Evolutionary conservation across 1,140 invertebrate genomes (phyloP), one percentile per base, ranked within the genome.

Genomic region (Vanessa atalanta): DNA sequence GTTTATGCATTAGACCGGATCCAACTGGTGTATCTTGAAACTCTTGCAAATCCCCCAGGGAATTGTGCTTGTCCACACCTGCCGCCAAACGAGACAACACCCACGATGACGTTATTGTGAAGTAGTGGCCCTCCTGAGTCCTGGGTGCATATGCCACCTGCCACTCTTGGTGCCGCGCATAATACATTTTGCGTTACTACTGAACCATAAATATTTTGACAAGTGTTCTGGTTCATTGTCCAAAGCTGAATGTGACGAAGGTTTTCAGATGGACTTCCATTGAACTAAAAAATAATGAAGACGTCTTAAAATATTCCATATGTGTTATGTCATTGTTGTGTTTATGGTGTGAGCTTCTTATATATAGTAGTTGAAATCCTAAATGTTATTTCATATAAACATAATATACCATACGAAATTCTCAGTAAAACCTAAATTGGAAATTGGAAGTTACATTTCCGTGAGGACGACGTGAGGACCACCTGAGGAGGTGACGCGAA

Each of bases 121-220:
- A 72, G 57, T 14, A 72, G 57, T 14, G 75, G 75, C 31, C 75
- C 65, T 31, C 75, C 74, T 61, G 68, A 66, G 47, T 76, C 74
- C 11, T 64, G 63, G 6, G 47, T 31, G 69, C 74, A 76, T 14
- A 67, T 53, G 15, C 61, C 74, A 9, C 65, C 65, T 31, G 47
- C 65, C 12, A 26, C 47, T 14, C 31, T n/a, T 1, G 23, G 23
- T 7, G 64, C 76, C 31, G 67, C 55, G 23, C 76, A 77, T n/a
- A 77, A 47, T 72, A 77, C 50, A 13, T 53, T 65, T n/a, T 31
- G 48, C 13, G 31, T 69, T 11, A 69, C 4, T 12, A 31, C 11
- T 47, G n/a, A 16, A 16, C 48, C 55, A 37, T 76, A 76, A 8
- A 47, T 57, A 16, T 13, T 68, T 23, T 57, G 61, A 47, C 74